Conservation (phyloP, 2,888 invertebrate genomes). For the Frankliniella fusca region DNA sequence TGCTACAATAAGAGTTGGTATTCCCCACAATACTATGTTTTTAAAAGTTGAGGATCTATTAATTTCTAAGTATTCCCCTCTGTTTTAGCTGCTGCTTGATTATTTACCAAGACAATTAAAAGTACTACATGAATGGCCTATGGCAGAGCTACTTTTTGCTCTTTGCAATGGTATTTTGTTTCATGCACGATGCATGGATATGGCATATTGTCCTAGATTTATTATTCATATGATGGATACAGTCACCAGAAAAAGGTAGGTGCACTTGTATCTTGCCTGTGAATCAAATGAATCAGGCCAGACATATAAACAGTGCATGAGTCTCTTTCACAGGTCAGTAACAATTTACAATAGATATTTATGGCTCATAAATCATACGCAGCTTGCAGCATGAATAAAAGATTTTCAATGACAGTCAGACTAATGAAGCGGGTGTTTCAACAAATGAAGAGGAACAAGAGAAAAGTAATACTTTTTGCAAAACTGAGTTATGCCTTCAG, state of each 20-base stretch:
- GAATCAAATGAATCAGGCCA: too few species aligned
- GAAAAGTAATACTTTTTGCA: background rate
- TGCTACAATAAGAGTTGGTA: background rate
- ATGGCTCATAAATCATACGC: background rate
- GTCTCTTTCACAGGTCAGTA: background rate
- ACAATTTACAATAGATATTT: background rate
- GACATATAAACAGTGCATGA: background rate
- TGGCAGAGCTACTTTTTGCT: constrained; percentile 2
- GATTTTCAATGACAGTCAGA: background rate
- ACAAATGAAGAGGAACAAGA: background rate
- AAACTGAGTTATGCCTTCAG: too few species aligned
- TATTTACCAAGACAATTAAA: background rate
- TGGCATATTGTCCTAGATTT: background rate
- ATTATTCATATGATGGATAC: constrained; percentile 4
- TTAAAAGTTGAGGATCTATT: background rate
- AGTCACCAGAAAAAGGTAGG: background rate
- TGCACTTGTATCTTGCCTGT: background rate
- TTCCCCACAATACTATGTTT: background rate
- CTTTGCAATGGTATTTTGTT: background rate
- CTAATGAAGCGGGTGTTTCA: background rate
- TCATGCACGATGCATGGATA: constrained; percentile 1
- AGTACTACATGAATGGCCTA: background rate
- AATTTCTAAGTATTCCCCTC: background rate
- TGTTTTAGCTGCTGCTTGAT: background rate
- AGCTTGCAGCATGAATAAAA: background rate